A percentile compares a stretch with the other conserved stretches of the same genome.
phyloP scores from a whole-genome alignment of 2,113 vertebrate genomes.

The Tamias sibiricus region DNA sequence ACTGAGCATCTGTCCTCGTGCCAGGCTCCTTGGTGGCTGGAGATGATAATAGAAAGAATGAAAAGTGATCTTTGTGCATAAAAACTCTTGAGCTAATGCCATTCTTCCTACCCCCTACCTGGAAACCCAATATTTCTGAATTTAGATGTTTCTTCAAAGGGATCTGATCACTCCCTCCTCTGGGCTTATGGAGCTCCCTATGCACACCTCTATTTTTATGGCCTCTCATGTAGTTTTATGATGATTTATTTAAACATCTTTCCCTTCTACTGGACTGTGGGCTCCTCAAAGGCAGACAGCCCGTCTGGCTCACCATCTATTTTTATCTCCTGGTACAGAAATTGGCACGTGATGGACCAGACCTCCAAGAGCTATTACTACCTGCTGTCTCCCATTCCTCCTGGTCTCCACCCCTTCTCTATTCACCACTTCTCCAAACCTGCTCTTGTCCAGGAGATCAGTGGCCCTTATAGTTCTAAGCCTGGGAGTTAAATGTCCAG shows the following conservation, averaged over 20 bases:
- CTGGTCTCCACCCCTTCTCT: background rate
- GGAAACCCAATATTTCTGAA: background rate
- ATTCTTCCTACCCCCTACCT: background rate
- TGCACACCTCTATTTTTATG: background rate
- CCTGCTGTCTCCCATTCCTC: background rate
- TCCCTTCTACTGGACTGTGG: constrained; percentile 48
- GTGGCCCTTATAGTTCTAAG: background rate
- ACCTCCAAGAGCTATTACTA: background rate
- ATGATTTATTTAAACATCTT: constrained; percentile 50
- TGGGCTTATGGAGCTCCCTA: background rate
- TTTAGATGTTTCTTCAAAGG: background rate
- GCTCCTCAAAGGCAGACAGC: constrained; percentile 59
- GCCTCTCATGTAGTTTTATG: background rate
- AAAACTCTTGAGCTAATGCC: background rate
- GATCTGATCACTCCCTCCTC: background rate
- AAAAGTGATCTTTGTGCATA: background rate
- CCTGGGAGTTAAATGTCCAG: background rate
- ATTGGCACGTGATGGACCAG: constrained; percentile 26
- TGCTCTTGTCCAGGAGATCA: background rate
- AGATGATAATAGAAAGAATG: background rate
- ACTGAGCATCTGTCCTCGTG: background rate
- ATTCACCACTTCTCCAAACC: constrained; percentile 38
- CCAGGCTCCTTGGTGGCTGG: background rate
- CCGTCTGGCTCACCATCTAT: constrained; percentile 63
- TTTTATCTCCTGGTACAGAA: constrained; percentile 67